Conservation (phyloP, 1,140 invertebrate species). For the Marisa cornuarietis region DNA sequence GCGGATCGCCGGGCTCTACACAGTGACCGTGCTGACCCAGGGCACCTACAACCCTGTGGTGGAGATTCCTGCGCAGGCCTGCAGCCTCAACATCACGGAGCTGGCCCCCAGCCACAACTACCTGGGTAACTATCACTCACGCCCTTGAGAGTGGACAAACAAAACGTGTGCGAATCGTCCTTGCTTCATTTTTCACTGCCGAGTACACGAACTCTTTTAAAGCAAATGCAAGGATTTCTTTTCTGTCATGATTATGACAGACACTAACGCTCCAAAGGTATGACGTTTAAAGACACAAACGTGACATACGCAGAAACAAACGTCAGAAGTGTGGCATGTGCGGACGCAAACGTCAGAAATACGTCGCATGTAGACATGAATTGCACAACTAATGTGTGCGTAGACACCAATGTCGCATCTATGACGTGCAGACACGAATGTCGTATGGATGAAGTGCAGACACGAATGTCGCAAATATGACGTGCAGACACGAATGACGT, state of each 20-base stretch:
- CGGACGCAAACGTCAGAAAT: not conserved
- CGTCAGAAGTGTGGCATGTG: not conserved
- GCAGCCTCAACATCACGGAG: slow-evolving; percentile 88
- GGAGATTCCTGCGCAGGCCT: slow-evolving; percentile 85
- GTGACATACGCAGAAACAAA: not conserved
- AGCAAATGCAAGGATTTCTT: not conserved
- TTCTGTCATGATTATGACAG: not conserved
- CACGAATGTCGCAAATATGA: not conserved
- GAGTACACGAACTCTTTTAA: not conserved
- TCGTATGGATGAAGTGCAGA: too few species aligned
- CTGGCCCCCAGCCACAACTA: slow-evolving; percentile 84
- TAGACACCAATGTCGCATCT: too few species aligned
- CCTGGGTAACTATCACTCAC: slow-evolving; percentile 75
- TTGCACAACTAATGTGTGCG: not conserved
- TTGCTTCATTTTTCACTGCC: not conserved
- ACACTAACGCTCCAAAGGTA: not conserved
- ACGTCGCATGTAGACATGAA: not conserved
- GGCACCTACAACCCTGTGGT: slow-evolving; percentile 86
- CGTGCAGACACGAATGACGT: slow-evolving; percentile 1
- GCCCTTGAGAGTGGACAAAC: not conserved
- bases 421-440: not conserved
- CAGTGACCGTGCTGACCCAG: slow-evolving; percentile 78
- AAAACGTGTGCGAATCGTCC: not conserved
- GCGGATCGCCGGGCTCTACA: slow-evolving; percentile 84
- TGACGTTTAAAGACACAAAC: not conserved